Conservation (phyloP, 23 tunicate genomes). For the Clavelina lepadiformis region DNA sequence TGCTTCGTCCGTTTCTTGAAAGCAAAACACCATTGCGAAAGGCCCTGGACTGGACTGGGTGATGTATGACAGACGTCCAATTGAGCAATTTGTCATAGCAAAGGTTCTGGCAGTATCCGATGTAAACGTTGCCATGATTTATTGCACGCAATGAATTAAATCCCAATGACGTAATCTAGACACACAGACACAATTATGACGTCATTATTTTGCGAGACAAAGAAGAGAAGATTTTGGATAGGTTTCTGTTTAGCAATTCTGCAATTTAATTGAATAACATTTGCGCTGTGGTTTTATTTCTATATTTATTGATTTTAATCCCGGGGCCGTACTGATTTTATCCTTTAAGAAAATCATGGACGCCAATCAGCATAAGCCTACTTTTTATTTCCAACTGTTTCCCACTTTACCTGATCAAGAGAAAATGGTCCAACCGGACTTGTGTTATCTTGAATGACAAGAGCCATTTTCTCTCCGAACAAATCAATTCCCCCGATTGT, state of each 20-base stretch:
- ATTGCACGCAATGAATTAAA: constrained; percentile 59
- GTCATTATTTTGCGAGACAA: too few species aligned
- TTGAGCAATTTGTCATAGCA: constrained; percentile 54
- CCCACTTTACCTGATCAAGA: constrained; percentile 17
- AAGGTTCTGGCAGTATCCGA: constrained; percentile 48
- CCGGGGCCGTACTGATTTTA: too few species aligned
- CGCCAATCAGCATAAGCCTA: background rate
- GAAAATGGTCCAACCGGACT: constrained; percentile 22
- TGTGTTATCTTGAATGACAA: constrained; percentile 49
- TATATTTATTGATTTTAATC: too few species aligned
- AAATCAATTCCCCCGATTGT: constrained; percentile 48
- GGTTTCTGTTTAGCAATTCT: too few species aligned
- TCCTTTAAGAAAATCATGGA: too few species aligned
- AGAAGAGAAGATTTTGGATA: too few species aligned
- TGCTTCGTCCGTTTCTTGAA: constrained; percentile 8
- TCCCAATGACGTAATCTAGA: constrained; percentile 69
- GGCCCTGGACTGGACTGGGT: constrained; percentile 31
- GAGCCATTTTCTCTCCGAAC: constrained; percentile 27
- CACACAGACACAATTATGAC: background rate
- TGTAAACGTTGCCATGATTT: constrained; percentile 63
- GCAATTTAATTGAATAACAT: too few species aligned
- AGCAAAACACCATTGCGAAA: constrained; percentile 31
- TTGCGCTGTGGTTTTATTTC: too few species aligned
- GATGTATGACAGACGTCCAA: constrained; percentile 47
- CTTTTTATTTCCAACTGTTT: too few species aligned